Evolutionary conservation across 1,140 invertebrate genomes (phyloP).

Genomic region (Ruditapes philippinarum): DNA sequence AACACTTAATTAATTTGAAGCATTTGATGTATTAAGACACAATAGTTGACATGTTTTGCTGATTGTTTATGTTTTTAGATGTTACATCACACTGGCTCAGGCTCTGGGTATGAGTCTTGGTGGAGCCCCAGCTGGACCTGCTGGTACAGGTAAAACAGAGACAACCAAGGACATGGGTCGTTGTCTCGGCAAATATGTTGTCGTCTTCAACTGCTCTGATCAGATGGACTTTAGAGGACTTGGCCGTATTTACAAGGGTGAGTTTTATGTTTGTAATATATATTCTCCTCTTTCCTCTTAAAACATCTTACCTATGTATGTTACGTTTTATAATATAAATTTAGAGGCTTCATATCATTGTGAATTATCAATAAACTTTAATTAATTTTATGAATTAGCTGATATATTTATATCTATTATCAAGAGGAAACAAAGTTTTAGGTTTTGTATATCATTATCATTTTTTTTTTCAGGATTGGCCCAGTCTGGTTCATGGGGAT

Average conservation of each 20-base stretch:
- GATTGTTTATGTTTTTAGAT: conserved; percentile 88
- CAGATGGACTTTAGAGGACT: conserved; percentile 99
- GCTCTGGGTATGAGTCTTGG: conserved; percentile 98
- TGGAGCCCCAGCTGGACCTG: conserved; percentile 97
- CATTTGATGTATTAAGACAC: too few species aligned
- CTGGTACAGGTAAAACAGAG: conserved; percentile 98
- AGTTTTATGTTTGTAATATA: too few species aligned
- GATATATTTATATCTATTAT: too few species aligned
- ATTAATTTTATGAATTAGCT: too few species aligned
- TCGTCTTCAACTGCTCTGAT: conserved; percentile 99
- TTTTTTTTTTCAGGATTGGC: conserved; percentile 90
- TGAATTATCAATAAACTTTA: too few species aligned
- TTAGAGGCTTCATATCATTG: too few species aligned
- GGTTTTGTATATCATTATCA: too few species aligned
- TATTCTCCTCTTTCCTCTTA: too few species aligned
- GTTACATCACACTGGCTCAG: conserved; percentile 98
- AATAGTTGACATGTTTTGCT: not conserved
- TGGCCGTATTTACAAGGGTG: conserved; percentile 95
- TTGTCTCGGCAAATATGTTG: conserved; percentile 98
- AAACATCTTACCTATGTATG: too few species aligned
- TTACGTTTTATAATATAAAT: too few species aligned
- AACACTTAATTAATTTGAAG: too few species aligned
- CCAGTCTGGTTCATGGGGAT: conserved; percentile 98
- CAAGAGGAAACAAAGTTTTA: too few species aligned
- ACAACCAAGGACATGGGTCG: conserved; percentile 99